These are phyloP conservation scores for Arion vulgaris DNA, from an alignment of 1,140 invertebrate genomes.

Conservation along the genomic window DNA sequence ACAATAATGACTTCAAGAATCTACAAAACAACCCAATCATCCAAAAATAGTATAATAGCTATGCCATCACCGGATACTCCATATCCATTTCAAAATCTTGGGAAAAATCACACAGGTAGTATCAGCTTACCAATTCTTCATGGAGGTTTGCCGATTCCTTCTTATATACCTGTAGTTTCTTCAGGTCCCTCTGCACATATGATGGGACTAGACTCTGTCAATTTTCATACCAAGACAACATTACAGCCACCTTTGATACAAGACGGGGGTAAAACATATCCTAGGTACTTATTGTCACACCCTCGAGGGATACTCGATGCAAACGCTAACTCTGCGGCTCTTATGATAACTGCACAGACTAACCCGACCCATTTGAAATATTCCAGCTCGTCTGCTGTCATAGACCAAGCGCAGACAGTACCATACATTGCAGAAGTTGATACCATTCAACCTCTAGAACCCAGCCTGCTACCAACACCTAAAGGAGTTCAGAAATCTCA, in stretches of 20 bases:
- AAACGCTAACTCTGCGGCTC: background rate
- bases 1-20: background rate
- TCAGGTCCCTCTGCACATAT: background rate
- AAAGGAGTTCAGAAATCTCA: background rate
- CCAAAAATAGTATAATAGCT: constrained; percentile 42
- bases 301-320: background rate
- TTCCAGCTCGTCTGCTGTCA: background rate
- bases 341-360: background rate
- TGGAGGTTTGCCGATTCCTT: background rate
- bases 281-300: background rate
- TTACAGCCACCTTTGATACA: background rate
- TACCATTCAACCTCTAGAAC: background rate
- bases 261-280: background rate
- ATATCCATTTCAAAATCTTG: background rate
- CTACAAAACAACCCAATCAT: constrained; percentile 9
- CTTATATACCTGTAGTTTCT: background rate
- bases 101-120: background rate
- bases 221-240: background rate
- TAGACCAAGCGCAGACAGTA: background rate
- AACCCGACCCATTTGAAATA: background rate
- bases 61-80: constrained; percentile 33
- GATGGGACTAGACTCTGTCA: background rate
- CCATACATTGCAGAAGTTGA: background rate
- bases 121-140: background rate
- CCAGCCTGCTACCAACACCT: background rate